Evolutionary conservation across 2,113 vertebrate genomes (phyloP), one percentile per base, ranked within the genome.

Genomic region (Typhlomys cinereus): DNA sequence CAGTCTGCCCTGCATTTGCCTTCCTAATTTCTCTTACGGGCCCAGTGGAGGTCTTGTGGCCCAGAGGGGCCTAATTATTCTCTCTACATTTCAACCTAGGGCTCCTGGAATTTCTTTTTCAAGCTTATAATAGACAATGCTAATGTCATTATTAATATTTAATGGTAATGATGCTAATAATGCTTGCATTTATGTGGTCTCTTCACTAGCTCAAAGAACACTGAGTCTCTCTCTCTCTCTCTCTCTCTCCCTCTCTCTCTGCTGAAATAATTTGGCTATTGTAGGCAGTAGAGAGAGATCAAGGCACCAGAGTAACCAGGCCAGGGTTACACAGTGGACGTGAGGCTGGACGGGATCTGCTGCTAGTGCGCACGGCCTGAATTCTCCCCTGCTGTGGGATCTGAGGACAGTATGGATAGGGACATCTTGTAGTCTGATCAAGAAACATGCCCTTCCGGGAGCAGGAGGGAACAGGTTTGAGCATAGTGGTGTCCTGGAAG

Each of bases 91-190:
- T 89, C 92, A 90, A 94, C 86, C 93, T 62, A 46, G 88, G 91
- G 73, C 86, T 94, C 83, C 84, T 7, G 71, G 84, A 94, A 57
- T n/a, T 90, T 87, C 82, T 95, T 94, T 91, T 61, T 82, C 94
- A 94, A 81, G 84, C 91, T 96, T 95, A 94, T 95, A 97, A 96
- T 96, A 96, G 96, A 92, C 71, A 61, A 96, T 96, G 95, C 93
- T 97, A 97, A 96, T 97, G 96, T 83, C 71, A 86, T 95, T 92
- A 97, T 97, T 96, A 97, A 97, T 97, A 96, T 97, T 97, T 97
- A 96, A 97, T 97, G 93, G 84, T 96, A 96, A 96, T 93, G 94
- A 95, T 89, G 95, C 94, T 97, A 97, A 96, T 96, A 93, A 95
- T 94, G 96, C 93, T 78, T 90, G 96, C 96, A 69, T 97, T 97